These are phyloP conservation scores for Hoplodrina ambigua DNA, from an alignment of 2,888 invertebrate genomes.

Conservation along the genomic window DNA sequence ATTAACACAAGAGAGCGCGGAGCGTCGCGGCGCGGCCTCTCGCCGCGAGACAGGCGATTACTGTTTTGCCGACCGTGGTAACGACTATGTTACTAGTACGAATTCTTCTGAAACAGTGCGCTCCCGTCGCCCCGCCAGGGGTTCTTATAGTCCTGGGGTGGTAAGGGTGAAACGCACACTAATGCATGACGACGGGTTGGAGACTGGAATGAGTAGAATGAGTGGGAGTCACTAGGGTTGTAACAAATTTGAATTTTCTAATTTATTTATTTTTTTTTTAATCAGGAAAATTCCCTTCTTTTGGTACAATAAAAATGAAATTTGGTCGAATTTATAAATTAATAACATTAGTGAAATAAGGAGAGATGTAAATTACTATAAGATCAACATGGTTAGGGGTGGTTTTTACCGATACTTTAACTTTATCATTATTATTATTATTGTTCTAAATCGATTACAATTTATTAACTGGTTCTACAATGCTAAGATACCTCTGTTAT, in stretches of 20 bases:
- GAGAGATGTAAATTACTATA: too few relatives aligned
- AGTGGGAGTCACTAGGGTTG: background rate
- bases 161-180: slow-evolving; percentile 13
- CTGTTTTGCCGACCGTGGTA: slow-evolving; percentile 52
- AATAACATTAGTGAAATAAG: too few relatives aligned
- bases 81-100: slow-evolving; percentile 5
- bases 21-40: slow-evolving; percentile 35
- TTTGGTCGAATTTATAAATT: too few relatives aligned
- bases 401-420: too few relatives aligned
- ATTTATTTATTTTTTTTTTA: background rate
- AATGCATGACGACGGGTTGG: slow-evolving; percentile 10
- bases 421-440: too few relatives aligned
- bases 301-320: too few relatives aligned
- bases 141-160: slow-evolving; percentile 35
- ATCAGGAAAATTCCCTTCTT: too few relatives aligned
- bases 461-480: too few relatives aligned
- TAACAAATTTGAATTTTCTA: background rate
- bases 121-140: accelerated
- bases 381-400: too few relatives aligned
- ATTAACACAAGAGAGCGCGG: slow-evolving; percentile 10
- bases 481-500: too few relatives aligned
- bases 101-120: slow-evolving; percentile 12
- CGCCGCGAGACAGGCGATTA: slow-evolving; percentile 28
- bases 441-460: too few relatives aligned
- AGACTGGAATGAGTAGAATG: slow-evolving; percentile 27